These are phyloP conservation scores for Columba janthina DNA, from an alignment of 2,113 vertebrate species.

Conservation along the genomic window DNA sequence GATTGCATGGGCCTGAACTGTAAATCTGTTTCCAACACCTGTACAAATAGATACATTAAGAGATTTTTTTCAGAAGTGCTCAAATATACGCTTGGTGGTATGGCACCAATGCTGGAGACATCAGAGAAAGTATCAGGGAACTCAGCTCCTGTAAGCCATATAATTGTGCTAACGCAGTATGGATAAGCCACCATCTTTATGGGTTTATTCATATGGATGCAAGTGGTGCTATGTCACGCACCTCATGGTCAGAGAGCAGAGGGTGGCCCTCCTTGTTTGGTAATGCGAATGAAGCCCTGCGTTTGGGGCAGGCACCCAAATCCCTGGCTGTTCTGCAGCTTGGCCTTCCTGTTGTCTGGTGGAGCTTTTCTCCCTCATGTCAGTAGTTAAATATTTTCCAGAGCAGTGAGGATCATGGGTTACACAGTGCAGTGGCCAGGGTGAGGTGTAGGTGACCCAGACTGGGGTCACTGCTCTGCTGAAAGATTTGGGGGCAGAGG, in stretches of 20 bases:
- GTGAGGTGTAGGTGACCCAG: neutral
- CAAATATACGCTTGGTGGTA: neutral
- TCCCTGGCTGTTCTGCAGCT: neutral
- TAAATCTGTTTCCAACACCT: neutral
- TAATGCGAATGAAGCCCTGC: neutral
- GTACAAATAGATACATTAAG: neutral
- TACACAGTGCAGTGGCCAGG: neutral
- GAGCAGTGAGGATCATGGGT: neutral
- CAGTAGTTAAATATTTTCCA: neutral
- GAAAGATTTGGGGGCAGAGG: neutral
- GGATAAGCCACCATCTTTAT: neutral
- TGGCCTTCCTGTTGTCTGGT: neutral
- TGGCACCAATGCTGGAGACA: neutral
- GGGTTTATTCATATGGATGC: neutral
- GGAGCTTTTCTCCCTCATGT: neutral
- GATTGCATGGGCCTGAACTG: neutral
- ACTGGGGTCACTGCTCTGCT: neutral
- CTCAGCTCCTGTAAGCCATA: neutral
- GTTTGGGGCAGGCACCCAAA: neutral
- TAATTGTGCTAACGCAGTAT: neutral
- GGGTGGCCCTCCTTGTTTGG: neutral
- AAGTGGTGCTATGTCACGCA: neutral
- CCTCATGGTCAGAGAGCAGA: neutral
- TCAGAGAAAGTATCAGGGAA: neutral
- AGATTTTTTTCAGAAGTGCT: neutral